Conservation (phyloP, 30 jellyfish, hydroid and myxozoan species). For the Clytia hemisphaerica region DNA sequence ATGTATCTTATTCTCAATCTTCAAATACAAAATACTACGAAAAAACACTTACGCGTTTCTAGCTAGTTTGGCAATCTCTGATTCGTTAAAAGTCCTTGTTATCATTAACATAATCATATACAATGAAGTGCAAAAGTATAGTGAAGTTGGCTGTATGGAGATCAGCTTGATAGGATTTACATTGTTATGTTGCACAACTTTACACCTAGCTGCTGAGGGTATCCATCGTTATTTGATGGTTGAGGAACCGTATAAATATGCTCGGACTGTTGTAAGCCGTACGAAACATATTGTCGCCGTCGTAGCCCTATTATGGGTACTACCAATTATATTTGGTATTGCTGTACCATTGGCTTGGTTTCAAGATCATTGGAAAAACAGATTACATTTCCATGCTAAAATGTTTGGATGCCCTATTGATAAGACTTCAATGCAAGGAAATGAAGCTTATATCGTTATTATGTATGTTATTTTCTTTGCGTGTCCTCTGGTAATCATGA, state of each 20-base stretch:
- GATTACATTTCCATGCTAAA: conserved; percentile 28
- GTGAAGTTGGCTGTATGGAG: conserved; percentile 15
- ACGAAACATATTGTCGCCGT: not conserved
- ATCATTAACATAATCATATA: conserved; percentile 21
- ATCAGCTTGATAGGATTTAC: conserved; percentile 32
- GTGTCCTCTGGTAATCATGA: conserved; percentile 53
- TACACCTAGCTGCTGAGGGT: conserved; percentile 69
- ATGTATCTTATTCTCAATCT: conserved; percentile 28
- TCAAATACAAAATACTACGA: conserved; percentile 32
- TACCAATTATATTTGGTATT: conserved; percentile 23
- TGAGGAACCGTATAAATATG: conserved; percentile 41
- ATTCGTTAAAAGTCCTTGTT: conserved; percentile 39
- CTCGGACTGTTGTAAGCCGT: not conserved
- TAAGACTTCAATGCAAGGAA: not conserved
- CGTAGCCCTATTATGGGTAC: conserved; percentile 29
- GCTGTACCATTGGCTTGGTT: conserved; percentile 18
- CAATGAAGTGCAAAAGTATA: conserved; percentile 17
- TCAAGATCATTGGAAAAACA: not conserved
- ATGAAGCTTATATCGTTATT: not conserved
- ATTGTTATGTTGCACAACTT: conserved; percentile 29
- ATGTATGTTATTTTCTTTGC: conserved; percentile 27
- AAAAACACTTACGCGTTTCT: conserved; percentile 46
- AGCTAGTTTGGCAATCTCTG: conserved; percentile 56
- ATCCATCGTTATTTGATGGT: conserved; percentile 46
- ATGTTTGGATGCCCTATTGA: conserved; percentile 49